A percentile compares a stretch with the other conserved stretches of the same genome.
Conservation (phyloP, 2,888 invertebrate species). For the Cabera pusaria region DNA sequence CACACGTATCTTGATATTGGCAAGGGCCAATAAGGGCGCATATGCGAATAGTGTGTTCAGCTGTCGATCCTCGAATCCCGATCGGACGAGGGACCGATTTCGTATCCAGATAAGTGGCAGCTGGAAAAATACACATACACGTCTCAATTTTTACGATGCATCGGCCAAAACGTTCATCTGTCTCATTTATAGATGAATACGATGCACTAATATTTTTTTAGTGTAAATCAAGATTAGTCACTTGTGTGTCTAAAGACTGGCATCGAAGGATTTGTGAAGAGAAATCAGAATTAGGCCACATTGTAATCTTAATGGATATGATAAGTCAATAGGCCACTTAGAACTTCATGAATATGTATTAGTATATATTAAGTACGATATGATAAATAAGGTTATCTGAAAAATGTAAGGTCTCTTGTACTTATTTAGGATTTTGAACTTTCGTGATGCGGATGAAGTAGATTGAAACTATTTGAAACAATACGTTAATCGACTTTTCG, state of each 20-base stretch:
- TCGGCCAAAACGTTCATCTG: slow-evolving; percentile 4
- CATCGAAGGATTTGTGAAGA: slow-evolving; percentile 1
- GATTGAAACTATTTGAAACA: too few species aligned
- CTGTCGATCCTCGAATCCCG: slow-evolving; percentile 26
- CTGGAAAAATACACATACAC: slow-evolving; percentile 27
- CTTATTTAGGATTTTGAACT: too few species aligned
- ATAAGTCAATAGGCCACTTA: slow-evolving; percentile 20
- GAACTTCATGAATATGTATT: background rate
- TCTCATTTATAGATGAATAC: too few species aligned
- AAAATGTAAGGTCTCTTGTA: slow-evolving; percentile 17
- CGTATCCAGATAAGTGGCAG: slow-evolving; percentile 35
- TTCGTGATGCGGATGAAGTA: too few species aligned
- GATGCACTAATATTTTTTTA: too few species aligned
- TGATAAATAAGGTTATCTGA: slow-evolving; percentile 25
- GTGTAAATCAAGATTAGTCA: too few species aligned
- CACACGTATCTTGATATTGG: slow-evolving; percentile 3
- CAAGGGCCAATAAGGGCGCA: slow-evolving; percentile 10
- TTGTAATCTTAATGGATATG: slow-evolving; percentile 5
- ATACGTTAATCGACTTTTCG: too few species aligned
- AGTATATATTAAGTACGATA: background rate
- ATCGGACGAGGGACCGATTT: slow-evolving; percentile 33
- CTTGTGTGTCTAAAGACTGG: too few species aligned
- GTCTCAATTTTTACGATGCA: slow-evolving; percentile 8
- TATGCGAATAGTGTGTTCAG: slow-evolving; percentile 22
- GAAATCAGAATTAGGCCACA: slow-evolving; percentile 1